Base-by-base conservation (phyloP, 2,113 vertebrate genomes). In the Scatophagus argus region DNA sequence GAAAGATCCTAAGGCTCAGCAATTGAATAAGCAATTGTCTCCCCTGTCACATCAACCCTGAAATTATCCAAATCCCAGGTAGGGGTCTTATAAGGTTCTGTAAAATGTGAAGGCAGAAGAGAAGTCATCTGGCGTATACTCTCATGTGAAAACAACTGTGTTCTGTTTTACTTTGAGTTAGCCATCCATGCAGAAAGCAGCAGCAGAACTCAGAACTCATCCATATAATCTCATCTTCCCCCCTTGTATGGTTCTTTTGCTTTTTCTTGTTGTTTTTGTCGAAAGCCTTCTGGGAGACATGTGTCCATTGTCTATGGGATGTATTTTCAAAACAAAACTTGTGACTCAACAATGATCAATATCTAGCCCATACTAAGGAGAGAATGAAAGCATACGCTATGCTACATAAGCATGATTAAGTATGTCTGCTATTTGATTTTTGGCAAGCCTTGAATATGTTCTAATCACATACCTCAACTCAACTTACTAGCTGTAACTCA, bases 381-480 rank as follows among this genome's bases (percentile, higher is more conserved):
- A 54, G n/a, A 49, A 25, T n/a, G 23, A 51, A 55, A 46, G 27
- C 39, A 51, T 14, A 59, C 38, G 31, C 25, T 21, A 25, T 60
- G 51, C 55, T 47, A 47, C 6, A 43, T 13, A 7, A 61, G 36
- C 25, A 32, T 67, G 75, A 61, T 34, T 62, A 21, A 65, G 75
- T 80, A 36, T 70, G 58, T 43, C 55, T 74, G 64, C 19, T 44
- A 77, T 86, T 79, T 82, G 46, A 60, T 77, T 73, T 77, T 60
- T 49, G 44, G 44, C 10, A 56, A 82, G 46, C 86, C 69, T 65
- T 27, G 56, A 81, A 64, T 62, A 81, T 82, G 65, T 77, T 58
- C 58, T 78, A 73, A 77, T 88, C 64, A 61, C 72, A 64, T 68
- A 49, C n/a, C 73, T 74, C 23, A 65, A 31, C 23, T 25, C 54